phyloP scores from a whole-genome alignment of 1,140 invertebrate genomes.

The Zophobas morio region DNA sequence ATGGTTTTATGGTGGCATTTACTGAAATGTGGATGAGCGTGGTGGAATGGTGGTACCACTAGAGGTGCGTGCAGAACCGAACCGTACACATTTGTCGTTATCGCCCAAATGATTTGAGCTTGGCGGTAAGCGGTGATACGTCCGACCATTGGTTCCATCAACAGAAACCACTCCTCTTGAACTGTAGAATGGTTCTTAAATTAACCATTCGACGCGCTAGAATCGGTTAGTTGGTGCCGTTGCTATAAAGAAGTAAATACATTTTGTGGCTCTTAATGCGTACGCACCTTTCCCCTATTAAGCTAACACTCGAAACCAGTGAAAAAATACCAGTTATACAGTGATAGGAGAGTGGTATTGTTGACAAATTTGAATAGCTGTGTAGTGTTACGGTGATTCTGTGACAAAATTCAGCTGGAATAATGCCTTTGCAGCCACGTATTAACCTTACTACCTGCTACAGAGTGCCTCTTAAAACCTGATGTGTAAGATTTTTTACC shows the following conservation, averaged over 20 bases:
- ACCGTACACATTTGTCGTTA: too few species aligned
- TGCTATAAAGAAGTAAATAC: conserved; percentile 51
- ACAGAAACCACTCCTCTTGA: conserved; percentile 53
- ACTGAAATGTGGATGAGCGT: too few species aligned
- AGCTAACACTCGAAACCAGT: conserved; percentile 45
- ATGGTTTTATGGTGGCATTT: too few species aligned
- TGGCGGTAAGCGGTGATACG: conserved; percentile 14
- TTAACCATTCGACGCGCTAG: conserved; percentile 56
- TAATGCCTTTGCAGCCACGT: conserved; percentile 54
- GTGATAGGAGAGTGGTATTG: conserved; percentile 51
- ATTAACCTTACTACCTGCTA: conserved; percentile 52
- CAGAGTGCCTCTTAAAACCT: conserved; percentile 48
- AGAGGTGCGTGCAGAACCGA: too few species aligned
- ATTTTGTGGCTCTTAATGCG: conserved; percentile 49
- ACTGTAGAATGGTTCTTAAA: conserved; percentile 55
- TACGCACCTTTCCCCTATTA: conserved; percentile 50
- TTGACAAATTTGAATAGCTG: conserved; percentile 51
- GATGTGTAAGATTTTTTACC: conserved; percentile 52
- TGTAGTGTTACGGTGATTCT: conserved; percentile 29
- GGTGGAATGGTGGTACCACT: too few species aligned
- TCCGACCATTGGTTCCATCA: conserved; percentile 6
- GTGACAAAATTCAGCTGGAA: conserved; percentile 27
- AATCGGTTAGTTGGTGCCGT: conserved; percentile 55
- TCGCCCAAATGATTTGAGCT: neutral
- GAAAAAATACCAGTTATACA: conserved; percentile 49